A percentile compares a stretch with the other conserved stretches of the same genome.
These are phyloP conservation scores for Fringilla coelebs DNA, from an alignment of 2,797 vertebrate genomes.

Conservation along the genomic window DNA sequence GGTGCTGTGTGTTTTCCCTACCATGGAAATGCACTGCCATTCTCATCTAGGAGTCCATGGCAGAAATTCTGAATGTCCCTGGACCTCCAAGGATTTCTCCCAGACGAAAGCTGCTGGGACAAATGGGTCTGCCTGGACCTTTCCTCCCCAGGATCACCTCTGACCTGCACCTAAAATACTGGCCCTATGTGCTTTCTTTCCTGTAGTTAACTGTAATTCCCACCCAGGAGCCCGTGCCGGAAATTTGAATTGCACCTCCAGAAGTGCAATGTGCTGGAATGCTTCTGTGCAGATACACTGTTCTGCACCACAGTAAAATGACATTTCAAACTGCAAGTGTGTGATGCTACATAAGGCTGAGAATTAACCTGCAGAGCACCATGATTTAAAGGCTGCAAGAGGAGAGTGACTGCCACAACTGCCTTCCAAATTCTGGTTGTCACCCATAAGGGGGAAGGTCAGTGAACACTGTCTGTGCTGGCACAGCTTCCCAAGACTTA, in stretches of 20 bases:
- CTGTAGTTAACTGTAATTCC: not conserved
- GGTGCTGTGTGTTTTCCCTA: not conserved
- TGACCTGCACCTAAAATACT: not conserved
- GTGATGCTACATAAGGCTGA: not conserved
- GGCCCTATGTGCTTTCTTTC: no score
- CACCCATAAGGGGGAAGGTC: not conserved
- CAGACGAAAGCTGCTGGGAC: not conserved
- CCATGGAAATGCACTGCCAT: not conserved
- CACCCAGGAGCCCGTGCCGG: not conserved
- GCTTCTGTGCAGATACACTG: not conserved
- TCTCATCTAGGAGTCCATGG: not conserved
- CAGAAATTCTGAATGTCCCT: not conserved
- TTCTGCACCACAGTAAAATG: not conserved
- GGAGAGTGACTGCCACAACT: not conserved
- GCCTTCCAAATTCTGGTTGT: not conserved
- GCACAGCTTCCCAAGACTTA: not conserved
- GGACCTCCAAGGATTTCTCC: not conserved
- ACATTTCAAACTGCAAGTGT: not conserved
- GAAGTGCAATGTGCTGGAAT: not conserved
- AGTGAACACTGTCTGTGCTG: not conserved
- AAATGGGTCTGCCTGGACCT: not conserved
- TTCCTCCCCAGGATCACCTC: not conserved
- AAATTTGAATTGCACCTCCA: not conserved
- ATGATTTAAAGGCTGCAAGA: not conserved
- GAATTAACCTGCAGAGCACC: not conserved